These are phyloP conservation scores for Ecliptopera silaceata DNA, from an alignment of 2,888 invertebrate genomes.

Conservation along the genomic window DNA sequence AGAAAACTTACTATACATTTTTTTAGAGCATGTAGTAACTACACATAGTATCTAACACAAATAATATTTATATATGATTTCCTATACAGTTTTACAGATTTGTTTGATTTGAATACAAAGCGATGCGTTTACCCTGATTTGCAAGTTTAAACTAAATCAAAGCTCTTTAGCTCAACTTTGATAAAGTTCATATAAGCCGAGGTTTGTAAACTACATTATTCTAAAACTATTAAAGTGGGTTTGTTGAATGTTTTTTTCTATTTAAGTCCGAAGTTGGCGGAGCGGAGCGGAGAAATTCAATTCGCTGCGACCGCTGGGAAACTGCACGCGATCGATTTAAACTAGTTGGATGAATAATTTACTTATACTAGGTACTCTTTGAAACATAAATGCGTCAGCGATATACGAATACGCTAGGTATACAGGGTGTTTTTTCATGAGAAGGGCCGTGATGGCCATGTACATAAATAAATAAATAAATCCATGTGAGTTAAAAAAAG, in stretches of 20 bases:
- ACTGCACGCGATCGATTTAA: slow-evolving; percentile 29
- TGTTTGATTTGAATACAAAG: not conserved
- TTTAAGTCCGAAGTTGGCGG: slow-evolving; percentile 23
- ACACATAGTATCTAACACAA: too few species aligned
- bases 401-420: not conserved
- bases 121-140: not conserved
- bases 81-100: too few species aligned
- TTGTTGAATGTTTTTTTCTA: slow-evolving; percentile 26
- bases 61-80: too few species aligned
- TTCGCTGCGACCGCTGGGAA: slow-evolving; percentile 35
- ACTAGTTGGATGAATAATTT: slow-evolving; percentile 11
- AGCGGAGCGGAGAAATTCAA: slow-evolving; percentile 35
- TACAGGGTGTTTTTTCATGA: too few species aligned
- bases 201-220: slow-evolving; percentile 28
- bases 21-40: too few species aligned
- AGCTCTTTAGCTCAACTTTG: not conserved
- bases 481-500: too few species aligned
- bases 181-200: slow-evolving; percentile 1
- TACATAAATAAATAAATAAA: too few species aligned
- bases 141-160: slow-evolving; percentile 16
- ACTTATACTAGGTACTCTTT: slow-evolving; percentile 3
- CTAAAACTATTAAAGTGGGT: slow-evolving; percentile 27
- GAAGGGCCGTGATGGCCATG: too few species aligned
- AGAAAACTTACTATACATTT: too few species aligned
- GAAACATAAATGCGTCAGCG: not conserved